A percentile compares a stretch with the other conserved stretches of the same genome.
phyloP scores from a whole-genome alignment of 2,113 vertebrate species.

The Rhagologus leucostigma region DNA sequence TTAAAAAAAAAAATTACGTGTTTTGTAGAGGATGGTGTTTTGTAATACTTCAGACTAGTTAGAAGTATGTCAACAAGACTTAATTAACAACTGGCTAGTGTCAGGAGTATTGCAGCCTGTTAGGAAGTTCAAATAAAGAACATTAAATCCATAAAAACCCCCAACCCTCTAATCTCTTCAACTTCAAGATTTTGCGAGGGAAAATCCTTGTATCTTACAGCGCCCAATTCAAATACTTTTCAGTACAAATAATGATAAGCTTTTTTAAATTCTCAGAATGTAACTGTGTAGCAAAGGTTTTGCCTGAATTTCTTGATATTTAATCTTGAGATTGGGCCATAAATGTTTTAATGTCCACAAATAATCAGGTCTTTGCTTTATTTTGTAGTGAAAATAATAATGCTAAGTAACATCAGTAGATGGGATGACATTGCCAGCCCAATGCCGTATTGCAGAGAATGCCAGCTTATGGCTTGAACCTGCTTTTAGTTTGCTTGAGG shows the following conservation, averaged over 20 bases:
- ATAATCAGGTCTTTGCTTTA: background rate
- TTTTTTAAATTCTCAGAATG: background rate
- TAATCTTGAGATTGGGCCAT: background rate
- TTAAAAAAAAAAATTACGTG: background rate
- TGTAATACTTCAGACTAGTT: constrained; percentile 31
- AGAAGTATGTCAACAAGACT: constrained; percentile 36
- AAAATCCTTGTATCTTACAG: background rate
- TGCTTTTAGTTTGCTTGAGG: background rate
- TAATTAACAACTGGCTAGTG: constrained; percentile 36
- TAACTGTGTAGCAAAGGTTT: background rate
- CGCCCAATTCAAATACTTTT: background rate
- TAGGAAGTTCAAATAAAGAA: constrained; percentile 24
- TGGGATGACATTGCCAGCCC: background rate
- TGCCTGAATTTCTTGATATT: background rate
- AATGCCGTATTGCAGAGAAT: background rate
- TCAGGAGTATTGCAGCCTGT: background rate
- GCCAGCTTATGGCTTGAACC: background rate
- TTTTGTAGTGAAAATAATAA: background rate
- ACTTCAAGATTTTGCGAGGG: background rate
- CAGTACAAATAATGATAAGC: background rate
- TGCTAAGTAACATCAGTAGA: background rate
- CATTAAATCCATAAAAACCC: background rate
- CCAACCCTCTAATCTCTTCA: background rate
- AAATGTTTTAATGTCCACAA: background rate
- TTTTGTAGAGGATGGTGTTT: constrained; percentile 1